phyloP scores from a whole-genome alignment of 1,140 invertebrate species.

The Nasonia vitripennis region DNA sequence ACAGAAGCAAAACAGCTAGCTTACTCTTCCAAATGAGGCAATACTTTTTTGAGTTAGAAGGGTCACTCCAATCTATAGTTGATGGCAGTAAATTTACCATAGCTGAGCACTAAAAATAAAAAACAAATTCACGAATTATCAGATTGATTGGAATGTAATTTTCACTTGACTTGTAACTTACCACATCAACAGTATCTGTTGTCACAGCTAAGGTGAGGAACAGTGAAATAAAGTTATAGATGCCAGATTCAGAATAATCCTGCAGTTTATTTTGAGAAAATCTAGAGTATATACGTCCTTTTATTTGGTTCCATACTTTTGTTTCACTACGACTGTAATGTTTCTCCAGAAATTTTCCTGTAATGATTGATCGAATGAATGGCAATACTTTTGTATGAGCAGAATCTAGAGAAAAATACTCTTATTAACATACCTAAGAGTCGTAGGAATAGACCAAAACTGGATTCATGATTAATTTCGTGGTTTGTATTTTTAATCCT shows the following conservation, averaged over 20 bases:
- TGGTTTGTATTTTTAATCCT: constrained; percentile 59
- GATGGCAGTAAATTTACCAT: constrained; percentile 67
- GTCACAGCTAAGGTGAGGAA: constrained; percentile 73
- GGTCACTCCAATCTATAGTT: constrained; percentile 56
- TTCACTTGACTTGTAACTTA: constrained; percentile 57
- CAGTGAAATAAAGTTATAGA: constrained; percentile 73
- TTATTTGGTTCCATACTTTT: constrained; percentile 74
- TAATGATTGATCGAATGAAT: background rate
- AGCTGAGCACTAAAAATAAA: constrained; percentile 62
- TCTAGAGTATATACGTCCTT: constrained; percentile 74
- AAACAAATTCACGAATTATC: background rate
- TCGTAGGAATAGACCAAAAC: constrained; percentile 72
- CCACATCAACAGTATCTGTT: constrained; percentile 70
- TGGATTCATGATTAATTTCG: constrained; percentile 68
- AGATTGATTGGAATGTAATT: background rate
- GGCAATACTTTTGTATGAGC: background rate
- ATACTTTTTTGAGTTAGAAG: constrained; percentile 56
- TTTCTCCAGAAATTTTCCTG: constrained; percentile 62
- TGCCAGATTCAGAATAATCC: constrained; percentile 68
- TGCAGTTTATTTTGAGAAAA: constrained; percentile 72
- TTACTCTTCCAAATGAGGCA: constrained; percentile 70
- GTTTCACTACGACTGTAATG: constrained; percentile 53
- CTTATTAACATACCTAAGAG: constrained; percentile 66
- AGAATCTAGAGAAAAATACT: background rate
- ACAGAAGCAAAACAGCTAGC: constrained; percentile 66